Evolutionary conservation across 1,140 invertebrate species (phyloP).

Genomic region (Formica exsecta): DNA sequence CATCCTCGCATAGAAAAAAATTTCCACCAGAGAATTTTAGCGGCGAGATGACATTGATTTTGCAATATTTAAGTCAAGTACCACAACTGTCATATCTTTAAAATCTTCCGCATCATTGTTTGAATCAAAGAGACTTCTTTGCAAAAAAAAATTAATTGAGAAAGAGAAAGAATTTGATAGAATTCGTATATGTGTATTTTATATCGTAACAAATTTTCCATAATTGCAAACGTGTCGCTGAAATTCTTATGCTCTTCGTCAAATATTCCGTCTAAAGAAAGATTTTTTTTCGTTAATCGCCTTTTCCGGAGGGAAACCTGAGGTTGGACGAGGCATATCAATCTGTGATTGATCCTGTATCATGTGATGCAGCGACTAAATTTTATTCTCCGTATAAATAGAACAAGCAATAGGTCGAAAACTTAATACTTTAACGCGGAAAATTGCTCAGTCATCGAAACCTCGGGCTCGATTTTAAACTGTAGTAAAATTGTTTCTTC

Average conservation of each 20-base stretch:
- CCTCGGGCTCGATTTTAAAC: conserved; percentile 42
- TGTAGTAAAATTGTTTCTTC: neutral
- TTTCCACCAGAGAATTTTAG: conserved; percentile 54
- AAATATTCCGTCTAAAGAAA: neutral
- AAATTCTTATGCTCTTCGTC: conserved; percentile 35
- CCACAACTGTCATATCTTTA: neutral
- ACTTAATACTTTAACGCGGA: conserved; percentile 24
- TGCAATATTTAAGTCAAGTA: neutral
- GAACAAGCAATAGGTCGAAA: neutral
- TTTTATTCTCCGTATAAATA: conserved; percentile 25
- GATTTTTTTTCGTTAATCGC: neutral
- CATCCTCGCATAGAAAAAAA: conserved; percentile 46
- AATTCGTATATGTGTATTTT: conserved; percentile 2
- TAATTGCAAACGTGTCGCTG: neutral
- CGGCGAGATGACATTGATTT: conserved; percentile 15
- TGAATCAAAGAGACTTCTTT: neutral
- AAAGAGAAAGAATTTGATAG: neutral
- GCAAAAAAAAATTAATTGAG: neutral
- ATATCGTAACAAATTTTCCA: neutral
- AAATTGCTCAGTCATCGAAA: conserved; percentile 33
- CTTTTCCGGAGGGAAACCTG: conserved; percentile 14
- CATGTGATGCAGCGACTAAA: neutral
- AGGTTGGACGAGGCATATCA: conserved; percentile 67
- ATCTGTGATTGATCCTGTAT: conserved; percentile 69
- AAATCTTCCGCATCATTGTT: neutral